Evolutionary conservation across 2,888 invertebrate species (phyloP).

Genomic region (Spodoptera littoralis): DNA sequence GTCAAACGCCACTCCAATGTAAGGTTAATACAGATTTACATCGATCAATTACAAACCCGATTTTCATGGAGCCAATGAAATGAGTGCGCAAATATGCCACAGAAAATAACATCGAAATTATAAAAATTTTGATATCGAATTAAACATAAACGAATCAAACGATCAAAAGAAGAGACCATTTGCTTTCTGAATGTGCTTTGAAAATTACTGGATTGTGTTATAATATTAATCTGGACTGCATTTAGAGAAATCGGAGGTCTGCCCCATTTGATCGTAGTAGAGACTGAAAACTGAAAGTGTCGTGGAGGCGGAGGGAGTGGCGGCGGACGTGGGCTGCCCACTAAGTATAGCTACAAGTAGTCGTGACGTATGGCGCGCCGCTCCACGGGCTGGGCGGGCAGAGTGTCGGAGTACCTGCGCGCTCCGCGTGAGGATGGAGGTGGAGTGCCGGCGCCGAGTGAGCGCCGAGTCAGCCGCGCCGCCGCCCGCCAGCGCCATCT

Average conservation of each 20-base stretch:
- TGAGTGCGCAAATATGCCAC: constrained; percentile 69
- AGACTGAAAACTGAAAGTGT: constrained; percentile 49
- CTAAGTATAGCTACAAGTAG: constrained; percentile 58
- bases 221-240: constrained; percentile 5
- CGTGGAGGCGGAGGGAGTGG: constrained; percentile 50
- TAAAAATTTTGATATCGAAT: constrained; percentile 47
- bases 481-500: constrained; percentile 78
- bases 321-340: constrained; percentile 48
- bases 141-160: constrained; percentile 43
- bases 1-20: constrained; percentile 66
- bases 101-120: constrained; percentile 61
- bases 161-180: constrained; percentile 62
- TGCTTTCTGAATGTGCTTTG: constrained; percentile 7
- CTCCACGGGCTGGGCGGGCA: constrained; percentile 4
- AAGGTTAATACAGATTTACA: constrained; percentile 55
- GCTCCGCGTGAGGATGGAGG: constrained; percentile 91
- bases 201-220: neutral
- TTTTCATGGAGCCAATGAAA: constrained; percentile 64
- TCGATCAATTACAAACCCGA: constrained; percentile 63
- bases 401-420: constrained; percentile 86
- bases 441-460: constrained; percentile 93
- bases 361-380: constrained; percentile 37
- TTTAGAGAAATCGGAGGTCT: constrained; percentile 44
- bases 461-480: constrained; percentile 88
- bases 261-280: constrained; percentile 59